These are phyloP conservation scores for Damaliscus lunatus DNA, from an alignment of 2,113 vertebrate species.

Conservation along the genomic window DNA sequence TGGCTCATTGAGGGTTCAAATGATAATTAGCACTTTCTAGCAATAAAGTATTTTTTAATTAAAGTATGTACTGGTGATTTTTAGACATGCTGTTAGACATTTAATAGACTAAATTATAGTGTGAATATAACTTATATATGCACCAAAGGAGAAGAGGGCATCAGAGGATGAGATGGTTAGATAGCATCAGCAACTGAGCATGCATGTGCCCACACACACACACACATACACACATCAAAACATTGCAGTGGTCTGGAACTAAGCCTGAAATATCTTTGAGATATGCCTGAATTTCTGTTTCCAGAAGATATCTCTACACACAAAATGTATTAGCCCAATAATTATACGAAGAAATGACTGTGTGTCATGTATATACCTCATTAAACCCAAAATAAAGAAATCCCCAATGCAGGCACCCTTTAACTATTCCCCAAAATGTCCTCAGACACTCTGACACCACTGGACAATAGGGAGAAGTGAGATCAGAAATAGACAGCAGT, in stretches of 20 bases:
- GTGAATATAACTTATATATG: neutral
- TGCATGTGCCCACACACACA: accelerated
- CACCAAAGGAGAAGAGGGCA: neutral
- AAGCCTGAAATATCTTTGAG: neutral
- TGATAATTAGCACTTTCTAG: neutral
- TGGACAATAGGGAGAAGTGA: neutral
- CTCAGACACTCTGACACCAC: neutral
- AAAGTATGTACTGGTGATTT: neutral
- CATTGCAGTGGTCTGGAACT: neutral
- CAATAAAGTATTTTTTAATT: neutral
- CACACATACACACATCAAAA: neutral
- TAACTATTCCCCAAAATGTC: neutral
- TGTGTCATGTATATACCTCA: neutral
- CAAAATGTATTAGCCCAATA: neutral
- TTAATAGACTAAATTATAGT: neutral
- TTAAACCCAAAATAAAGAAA: neutral
- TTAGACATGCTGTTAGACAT: neutral
- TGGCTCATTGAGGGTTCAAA: neutral
- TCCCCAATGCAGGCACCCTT: neutral
- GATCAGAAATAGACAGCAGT: neutral
- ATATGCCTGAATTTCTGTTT: neutral
- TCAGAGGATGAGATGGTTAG: neutral
- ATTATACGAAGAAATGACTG: neutral
- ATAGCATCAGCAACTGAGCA: neutral
- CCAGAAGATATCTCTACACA: neutral